Percentiles rank a stretch among this genome's conserved stretches.
phyloP scores from a whole-genome alignment of 2,113 vertebrate genomes.

The Pteruthius melanotis region DNA sequence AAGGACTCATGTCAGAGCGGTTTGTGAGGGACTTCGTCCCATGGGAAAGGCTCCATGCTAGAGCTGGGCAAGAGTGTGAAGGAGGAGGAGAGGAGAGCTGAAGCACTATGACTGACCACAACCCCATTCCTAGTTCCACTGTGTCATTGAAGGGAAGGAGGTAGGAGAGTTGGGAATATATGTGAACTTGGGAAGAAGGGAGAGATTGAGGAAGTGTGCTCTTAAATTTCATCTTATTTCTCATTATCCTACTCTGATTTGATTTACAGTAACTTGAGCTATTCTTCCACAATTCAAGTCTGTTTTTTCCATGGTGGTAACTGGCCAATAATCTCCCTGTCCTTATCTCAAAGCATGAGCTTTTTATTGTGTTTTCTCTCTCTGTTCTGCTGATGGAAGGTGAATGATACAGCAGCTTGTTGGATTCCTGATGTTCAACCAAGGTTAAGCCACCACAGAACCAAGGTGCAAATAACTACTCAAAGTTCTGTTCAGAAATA shows the following conservation, averaged over 20 bases:
- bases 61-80: not conserved
- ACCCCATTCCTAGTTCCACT: not conserved
- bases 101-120: not conserved
- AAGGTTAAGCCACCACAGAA: not conserved
- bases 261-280: not conserved
- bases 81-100: not conserved
- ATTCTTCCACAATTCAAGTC: not conserved
- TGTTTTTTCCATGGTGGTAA: not conserved
- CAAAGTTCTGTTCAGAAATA: not conserved
- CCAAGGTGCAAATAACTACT: not conserved
- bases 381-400: not conserved
- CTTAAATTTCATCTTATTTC: not conserved
- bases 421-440: not conserved
- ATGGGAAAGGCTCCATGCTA: fast-evolving
- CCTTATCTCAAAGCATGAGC: fast-evolving
- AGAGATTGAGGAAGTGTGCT: not conserved
- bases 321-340: not conserved
- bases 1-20: not conserved
- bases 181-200: not conserved
- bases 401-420: not conserved
- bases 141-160: not conserved
- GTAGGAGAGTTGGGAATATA: not conserved
- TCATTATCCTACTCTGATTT: not conserved
- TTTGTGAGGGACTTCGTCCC: not conserved
- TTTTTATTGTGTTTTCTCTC: not conserved